Percentiles rank a stretch among this genome's conserved stretches.
Evolutionary conservation across 2,888 invertebrate species (phyloP).

Genomic region (Ischnus inquisitorius): DNA sequence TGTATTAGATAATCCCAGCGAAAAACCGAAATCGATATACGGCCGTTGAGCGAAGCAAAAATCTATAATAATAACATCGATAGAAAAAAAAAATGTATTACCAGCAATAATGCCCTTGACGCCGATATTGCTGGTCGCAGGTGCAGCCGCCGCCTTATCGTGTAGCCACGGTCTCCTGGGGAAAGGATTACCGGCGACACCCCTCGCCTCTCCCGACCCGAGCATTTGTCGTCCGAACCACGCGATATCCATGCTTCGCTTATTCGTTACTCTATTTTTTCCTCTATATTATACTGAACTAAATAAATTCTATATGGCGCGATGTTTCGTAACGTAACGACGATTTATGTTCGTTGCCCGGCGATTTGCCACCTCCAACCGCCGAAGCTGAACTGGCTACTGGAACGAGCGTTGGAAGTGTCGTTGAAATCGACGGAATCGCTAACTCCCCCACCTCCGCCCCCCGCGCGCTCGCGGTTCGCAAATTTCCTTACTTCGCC

Average conservation of each 20-base stretch:
- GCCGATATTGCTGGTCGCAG: conserved; percentile 88
- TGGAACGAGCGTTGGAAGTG: conserved; percentile 54
- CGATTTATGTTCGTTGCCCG: conserved; percentile 23
- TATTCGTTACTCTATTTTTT: conserved; percentile 6
- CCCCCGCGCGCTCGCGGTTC: conserved; percentile 11
- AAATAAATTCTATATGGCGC: background rate
- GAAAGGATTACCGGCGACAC: conserved; percentile 86
- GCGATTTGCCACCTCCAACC: conserved; percentile 59
- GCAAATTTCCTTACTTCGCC: conserved; percentile 16
- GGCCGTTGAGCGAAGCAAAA: background rate
- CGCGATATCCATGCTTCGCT: conserved; percentile 78
- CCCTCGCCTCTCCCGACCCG: conserved; percentile 57
- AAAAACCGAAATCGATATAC: background rate
- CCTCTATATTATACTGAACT: background rate
- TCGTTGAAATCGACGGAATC: conserved; percentile 59
- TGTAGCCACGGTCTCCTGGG: conserved; percentile 91
- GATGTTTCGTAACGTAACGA: background rate
- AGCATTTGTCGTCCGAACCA: conserved; percentile 73
- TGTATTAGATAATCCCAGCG: background rate
- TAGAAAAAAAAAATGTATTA: conserved; percentile 74
- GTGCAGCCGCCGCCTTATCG: conserved; percentile 90
- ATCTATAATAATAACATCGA: background rate
- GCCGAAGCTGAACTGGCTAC: conserved; percentile 64
- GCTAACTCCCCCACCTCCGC: conserved; percentile 24
- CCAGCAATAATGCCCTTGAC: conserved; percentile 97